Conservation (phyloP, 2,797 vertebrate genomes). For the Aldrovandia affinis region DNA sequence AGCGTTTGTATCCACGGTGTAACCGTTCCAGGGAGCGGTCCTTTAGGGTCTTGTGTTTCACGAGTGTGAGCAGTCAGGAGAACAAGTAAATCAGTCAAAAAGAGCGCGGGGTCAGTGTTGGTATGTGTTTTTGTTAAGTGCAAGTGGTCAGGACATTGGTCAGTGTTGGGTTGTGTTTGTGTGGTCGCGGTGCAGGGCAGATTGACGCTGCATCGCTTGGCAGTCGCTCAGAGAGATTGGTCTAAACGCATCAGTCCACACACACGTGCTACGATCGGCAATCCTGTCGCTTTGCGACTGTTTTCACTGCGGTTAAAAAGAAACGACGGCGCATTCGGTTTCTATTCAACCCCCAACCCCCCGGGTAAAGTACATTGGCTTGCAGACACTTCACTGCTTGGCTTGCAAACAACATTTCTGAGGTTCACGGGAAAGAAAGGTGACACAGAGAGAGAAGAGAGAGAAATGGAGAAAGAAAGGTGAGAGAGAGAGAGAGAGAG, state of each 20-base stretch:
- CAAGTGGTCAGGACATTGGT: neutral
- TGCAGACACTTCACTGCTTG: too few relatives aligned
- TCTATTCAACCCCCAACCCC: too few relatives aligned
- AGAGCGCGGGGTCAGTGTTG: too few relatives aligned
- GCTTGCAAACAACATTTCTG: neutral
- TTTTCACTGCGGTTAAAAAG: neutral
- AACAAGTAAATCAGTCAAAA: too few relatives aligned
- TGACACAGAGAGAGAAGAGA: neutral
- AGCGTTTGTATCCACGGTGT: too few relatives aligned
- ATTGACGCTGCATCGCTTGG: neutral
- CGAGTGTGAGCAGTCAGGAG: constrained; percentile 35
- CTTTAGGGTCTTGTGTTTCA: constrained; percentile 36
- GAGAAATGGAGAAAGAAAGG: neutral
- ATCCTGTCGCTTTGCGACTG: neutral
- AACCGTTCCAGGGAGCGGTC: too few relatives aligned
- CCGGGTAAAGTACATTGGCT: too few relatives aligned
- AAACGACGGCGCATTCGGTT: neutral
- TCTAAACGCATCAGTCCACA: neutral
- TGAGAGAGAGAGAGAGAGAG: constrained; percentile 39
- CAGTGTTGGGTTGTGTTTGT: neutral
- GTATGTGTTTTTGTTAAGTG: neutral
- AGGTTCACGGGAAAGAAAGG: neutral
- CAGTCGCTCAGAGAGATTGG: too few relatives aligned
- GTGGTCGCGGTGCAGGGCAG: neutral
- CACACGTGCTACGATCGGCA: neutral